phyloP scores from a whole-genome alignment of 2,113 vertebrate species.

The Lathamus discolor region DNA sequence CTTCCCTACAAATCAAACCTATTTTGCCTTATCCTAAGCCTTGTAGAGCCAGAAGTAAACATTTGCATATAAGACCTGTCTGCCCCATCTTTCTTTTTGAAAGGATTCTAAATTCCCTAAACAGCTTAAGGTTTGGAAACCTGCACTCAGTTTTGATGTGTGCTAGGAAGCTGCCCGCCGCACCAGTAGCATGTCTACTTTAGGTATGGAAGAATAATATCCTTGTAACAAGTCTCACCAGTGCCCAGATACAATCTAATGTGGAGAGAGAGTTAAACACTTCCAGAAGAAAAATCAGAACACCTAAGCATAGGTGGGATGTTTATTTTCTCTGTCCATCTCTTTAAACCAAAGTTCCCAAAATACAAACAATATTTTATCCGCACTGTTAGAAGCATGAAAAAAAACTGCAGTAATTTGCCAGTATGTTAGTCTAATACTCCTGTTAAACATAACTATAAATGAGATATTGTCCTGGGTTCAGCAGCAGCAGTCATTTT shows the following conservation, averaged over 20 bases:
- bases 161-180: neutral
- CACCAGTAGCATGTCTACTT: accelerated
- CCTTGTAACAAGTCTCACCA: neutral
- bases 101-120: neutral
- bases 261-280: neutral
- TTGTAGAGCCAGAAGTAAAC: neutral
- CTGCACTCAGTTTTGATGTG: neutral
- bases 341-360: neutral
- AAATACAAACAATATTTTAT: neutral
- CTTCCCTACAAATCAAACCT: neutral
- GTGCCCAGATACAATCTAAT: neutral
- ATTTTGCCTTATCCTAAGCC: neutral
- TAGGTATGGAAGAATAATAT: neutral
- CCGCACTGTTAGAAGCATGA: neutral
- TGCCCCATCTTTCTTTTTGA: neutral
- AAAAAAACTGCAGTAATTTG: neutral
- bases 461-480: too few species aligned
- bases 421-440: neutral
- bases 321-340: neutral
- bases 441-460: neutral
- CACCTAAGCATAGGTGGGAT: neutral
- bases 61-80: neutral
- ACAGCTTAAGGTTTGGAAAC: neutral
- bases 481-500: too few species aligned
- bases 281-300: neutral